Evolutionary conservation across 2,797 vertebrate species (phyloP).

Genomic region (Margarornis squamiger): DNA sequence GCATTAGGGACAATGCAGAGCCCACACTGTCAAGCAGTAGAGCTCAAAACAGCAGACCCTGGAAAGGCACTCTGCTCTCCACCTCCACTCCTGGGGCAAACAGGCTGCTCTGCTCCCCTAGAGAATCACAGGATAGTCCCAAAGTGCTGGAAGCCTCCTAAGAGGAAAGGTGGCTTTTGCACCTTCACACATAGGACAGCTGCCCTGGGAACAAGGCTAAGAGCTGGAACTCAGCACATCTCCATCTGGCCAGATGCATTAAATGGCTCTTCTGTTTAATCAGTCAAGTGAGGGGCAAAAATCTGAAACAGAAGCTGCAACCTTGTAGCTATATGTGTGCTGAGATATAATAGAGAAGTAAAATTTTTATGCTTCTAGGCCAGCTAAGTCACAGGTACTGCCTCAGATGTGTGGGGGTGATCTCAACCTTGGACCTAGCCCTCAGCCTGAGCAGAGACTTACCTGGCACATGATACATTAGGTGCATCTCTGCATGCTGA

Average conservation of each 20-base stretch:
- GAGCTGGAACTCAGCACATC: neutral
- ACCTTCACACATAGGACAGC: neutral
- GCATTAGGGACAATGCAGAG: neutral
- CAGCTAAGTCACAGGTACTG: neutral
- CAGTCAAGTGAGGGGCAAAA: neutral
- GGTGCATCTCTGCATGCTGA: neutral
- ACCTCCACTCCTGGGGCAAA: neutral
- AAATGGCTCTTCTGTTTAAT: neutral
- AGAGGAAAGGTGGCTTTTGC: neutral
- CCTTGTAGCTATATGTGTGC: neutral
- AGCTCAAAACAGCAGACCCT: neutral
- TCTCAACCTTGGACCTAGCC: neutral
- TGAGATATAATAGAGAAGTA: neutral
- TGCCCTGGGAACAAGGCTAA: neutral
- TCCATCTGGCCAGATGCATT: neutral
- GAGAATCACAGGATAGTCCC: neutral
- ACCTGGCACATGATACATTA: fast-evolving
- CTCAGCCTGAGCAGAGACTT: neutral
- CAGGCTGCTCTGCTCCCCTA: fast-evolving
- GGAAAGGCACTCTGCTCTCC: neutral
- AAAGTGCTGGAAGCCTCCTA: neutral
- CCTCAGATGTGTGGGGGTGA: neutral
- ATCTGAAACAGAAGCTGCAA: neutral
- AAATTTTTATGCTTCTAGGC: neutral
- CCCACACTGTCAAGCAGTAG: neutral